These are phyloP conservation scores for Neoarius graeffei DNA, from an alignment of 2,113 vertebrate species.

Conservation along the genomic window DNA sequence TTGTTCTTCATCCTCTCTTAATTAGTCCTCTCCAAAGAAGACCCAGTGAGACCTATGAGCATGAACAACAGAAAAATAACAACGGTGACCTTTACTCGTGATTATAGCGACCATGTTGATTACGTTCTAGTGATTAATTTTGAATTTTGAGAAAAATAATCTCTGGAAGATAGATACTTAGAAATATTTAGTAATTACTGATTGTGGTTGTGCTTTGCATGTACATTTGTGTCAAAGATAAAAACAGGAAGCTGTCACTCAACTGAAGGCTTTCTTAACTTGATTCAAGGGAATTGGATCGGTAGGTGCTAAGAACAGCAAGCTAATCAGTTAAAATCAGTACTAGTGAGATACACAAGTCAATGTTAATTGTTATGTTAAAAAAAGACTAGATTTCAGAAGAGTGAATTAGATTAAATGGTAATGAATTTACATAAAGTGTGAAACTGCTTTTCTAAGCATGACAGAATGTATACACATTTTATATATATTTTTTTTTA, in stretches of 20 bases:
- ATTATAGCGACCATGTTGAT: background rate
- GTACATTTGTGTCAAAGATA: background rate
- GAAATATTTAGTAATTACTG: background rate
- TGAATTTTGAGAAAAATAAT: background rate
- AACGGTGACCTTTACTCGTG: conserved; percentile 1
- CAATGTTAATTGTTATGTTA: background rate
- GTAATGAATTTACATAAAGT: background rate
- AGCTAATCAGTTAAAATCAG: background rate
- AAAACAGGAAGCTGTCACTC: conserved; percentile 7
- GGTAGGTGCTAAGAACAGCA: background rate
- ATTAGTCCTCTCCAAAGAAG: background rate
- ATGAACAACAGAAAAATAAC: background rate
- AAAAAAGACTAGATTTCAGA: background rate
- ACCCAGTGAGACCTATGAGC: background rate
- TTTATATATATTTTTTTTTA: too few species aligned
- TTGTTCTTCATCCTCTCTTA: background rate
- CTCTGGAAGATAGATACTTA: background rate
- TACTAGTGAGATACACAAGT: background rate
- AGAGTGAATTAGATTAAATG: background rate
- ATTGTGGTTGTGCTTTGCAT: background rate
- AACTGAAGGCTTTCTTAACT: background rate
- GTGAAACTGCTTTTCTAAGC: background rate
- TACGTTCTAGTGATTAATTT: background rate
- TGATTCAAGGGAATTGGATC: background rate
- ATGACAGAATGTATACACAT: too few species aligned